Evolutionary conservation across 2,888 invertebrate species (phyloP), one percentile per base, ranked within the genome.

Genomic region (Luperina nickerlii): DNA sequence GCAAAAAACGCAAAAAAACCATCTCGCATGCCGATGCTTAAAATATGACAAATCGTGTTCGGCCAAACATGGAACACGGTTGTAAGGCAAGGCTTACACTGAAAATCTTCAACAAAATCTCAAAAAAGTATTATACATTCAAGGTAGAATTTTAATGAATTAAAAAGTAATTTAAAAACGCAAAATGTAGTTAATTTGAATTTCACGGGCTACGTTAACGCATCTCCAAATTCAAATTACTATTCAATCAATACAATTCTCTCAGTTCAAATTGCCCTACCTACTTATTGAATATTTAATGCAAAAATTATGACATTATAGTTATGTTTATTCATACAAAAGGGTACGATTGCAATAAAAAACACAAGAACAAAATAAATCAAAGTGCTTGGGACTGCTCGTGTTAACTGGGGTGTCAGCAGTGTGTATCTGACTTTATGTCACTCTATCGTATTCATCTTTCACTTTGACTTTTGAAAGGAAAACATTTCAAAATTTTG

Each of bases 401-500:
- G 54, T 57, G 18, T 1, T 32, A 54, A 4, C 32, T 0, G 27
- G 32, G 8, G 4, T 69, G 27, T 70, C 11, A n/a, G n/a, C 57
- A n/a, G 18, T 83, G 67, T 84, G 15, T 68, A 67, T 0, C 42
- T 27, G n/a, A 81, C 81, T 74, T 85, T 69, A 86, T 77, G 80
- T 83, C 82, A 84, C 27, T 60, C 60, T 11, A 42, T 13, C 18
- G 11, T n/a, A 6, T 63, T 63, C 32, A 48, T 74, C 63, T 69
- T 74, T 78, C 74, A 82, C 76, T 74, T 66, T 79, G 78, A 83
- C 77, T 74, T 85, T 84, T 82, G 82, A 88, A 88, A 90, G 82
- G 89, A 92, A 93, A 92, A 92, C 87, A 92, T 91, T 92, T 91
- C 82, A 89, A 93, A 89, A 87, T 84, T 91, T 93, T 91, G 82